A percentile compares a stretch with the other conserved stretches of the same genome.
phyloP scores from a whole-genome alignment of 2,888 invertebrate species.

The Pollenia griseotomentosa region DNA sequence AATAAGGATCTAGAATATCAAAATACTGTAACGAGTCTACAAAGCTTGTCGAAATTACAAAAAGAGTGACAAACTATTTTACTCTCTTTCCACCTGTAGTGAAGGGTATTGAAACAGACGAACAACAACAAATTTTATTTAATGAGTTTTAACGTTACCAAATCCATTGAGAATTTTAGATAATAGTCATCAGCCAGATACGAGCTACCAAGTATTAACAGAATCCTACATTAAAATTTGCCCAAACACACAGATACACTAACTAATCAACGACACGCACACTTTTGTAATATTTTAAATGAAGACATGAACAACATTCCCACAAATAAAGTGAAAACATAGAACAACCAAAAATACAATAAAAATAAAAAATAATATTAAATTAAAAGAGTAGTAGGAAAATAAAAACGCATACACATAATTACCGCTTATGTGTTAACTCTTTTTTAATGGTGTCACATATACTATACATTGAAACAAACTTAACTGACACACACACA shows the following conservation, averaged over 20 bases:
- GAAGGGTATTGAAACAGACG: not conserved
- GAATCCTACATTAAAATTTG: not conserved
- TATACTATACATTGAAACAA: constrained; percentile 15
- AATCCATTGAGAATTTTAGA: constrained; percentile 58
- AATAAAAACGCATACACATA: constrained; percentile 37
- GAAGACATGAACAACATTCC: constrained; percentile 1
- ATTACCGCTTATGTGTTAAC: constrained; percentile 64
- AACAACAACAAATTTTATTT: constrained; percentile 27
- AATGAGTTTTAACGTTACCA: constrained; percentile 68
- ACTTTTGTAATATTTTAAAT: not conserved
- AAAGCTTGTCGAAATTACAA: too few relatives aligned
- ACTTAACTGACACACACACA: not conserved
- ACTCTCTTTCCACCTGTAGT: too few relatives aligned
- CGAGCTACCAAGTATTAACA: not conserved
- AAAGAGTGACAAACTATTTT: too few relatives aligned
- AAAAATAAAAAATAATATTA: constrained; percentile 5
- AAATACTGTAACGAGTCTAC: too few relatives aligned
- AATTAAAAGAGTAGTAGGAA: not conserved
- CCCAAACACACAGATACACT: not conserved
- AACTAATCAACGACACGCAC: constrained; percentile 18
- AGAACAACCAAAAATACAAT: constrained; percentile 6
- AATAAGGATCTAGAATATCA: too few relatives aligned
- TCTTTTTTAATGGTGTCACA: constrained; percentile 66
- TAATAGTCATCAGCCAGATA: constrained; percentile 56
- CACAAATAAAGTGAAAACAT: constrained; percentile 13